These are phyloP conservation scores for Poeciliopsis infans DNA, from an alignment of 2,797 vertebrate genomes.

Conservation along the genomic window DNA sequence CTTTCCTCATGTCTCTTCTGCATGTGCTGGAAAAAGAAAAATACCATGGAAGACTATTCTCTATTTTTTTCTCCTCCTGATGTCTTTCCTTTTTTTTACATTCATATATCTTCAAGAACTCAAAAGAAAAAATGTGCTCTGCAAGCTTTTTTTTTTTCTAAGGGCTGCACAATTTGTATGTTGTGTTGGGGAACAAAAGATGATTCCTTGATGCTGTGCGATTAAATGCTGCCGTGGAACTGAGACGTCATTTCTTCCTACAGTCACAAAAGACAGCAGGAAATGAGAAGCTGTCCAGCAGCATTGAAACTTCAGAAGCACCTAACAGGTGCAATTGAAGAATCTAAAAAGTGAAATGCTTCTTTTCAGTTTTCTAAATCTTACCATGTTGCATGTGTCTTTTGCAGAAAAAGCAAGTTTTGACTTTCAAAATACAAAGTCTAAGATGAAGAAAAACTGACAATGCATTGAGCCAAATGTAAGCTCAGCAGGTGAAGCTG, in stretches of 20 bases:
- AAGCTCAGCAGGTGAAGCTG: neutral
- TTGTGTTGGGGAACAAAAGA: neutral
- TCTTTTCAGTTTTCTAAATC: neutral
- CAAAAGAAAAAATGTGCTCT: neutral
- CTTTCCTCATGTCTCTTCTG: constrained; percentile 51
- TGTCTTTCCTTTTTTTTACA: constrained; percentile 11
- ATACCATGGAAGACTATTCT: constrained; percentile 18
- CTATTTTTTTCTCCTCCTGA: constrained; percentile 29
- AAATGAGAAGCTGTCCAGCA: neutral
- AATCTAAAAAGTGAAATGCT: neutral
- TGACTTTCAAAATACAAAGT: neutral
- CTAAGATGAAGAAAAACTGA: neutral
- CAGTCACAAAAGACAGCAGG: neutral
- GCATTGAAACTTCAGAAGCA: neutral
- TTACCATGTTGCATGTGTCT: neutral
- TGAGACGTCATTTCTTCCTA: neutral
- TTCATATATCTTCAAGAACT: constrained; percentile 9
- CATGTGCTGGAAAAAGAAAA: constrained; percentile 51
- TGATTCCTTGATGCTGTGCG: neutral
- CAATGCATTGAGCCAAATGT: neutral
- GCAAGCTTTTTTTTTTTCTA: neutral
- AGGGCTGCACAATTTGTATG: neutral
- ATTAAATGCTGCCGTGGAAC: neutral
- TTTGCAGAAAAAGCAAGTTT: neutral
- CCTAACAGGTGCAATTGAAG: no score